Conservation (phyloP, 2,797 vertebrate genomes). For the Tokudaia muenninki region DNA sequence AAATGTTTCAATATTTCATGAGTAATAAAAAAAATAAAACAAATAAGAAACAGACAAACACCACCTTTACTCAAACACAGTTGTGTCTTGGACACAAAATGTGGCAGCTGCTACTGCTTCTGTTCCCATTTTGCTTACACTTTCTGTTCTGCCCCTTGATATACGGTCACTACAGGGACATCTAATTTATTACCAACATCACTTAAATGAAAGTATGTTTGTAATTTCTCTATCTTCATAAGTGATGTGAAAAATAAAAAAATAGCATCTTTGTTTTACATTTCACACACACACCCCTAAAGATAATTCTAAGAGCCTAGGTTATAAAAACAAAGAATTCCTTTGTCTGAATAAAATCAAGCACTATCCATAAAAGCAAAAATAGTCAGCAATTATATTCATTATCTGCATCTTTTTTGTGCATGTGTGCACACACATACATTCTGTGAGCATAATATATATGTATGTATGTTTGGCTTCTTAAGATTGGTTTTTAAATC, state of each 20-base stretch:
- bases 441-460: not conserved
- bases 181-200: not conserved
- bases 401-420: constrained; percentile 42
- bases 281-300: not conserved
- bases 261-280: constrained; percentile 36
- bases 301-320: constrained; percentile 27
- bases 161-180: not conserved
- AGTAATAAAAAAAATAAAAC: constrained; percentile 24
- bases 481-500: not conserved
- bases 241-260: constrained; percentile 51
- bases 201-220: not conserved
- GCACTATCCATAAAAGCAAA: constrained; percentile 9
- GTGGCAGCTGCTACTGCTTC: not conserved
- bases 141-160: not conserved
- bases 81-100: not conserved
- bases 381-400: not conserved
- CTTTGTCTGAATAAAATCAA: constrained; percentile 28
- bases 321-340: constrained; percentile 21
- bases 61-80: not conserved
- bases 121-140: not conserved
- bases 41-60: not conserved
- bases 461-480: not conserved
- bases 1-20: not conserved
- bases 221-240: constrained; percentile 47
- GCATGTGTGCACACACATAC: not conserved